Evolutionary conservation across 2,888 invertebrate genomes (phyloP).

Genomic region (Scaeva pyrastri): DNA sequence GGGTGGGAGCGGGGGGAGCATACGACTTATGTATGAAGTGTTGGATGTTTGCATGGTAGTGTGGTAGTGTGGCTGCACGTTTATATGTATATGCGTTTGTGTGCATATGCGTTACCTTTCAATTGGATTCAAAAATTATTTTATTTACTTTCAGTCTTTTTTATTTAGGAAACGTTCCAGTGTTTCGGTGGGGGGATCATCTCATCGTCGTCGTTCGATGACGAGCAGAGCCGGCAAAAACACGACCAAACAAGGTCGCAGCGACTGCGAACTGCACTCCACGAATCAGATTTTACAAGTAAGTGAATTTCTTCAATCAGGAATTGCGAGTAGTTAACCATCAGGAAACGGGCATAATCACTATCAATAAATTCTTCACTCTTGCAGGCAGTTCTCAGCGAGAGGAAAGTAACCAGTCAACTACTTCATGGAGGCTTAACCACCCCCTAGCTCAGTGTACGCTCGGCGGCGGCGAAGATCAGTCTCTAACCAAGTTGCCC

Average conservation of each 20-base stretch:
- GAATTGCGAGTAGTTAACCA: too few species aligned
- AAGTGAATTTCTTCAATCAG: conserved; percentile 53
- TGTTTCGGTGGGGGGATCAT: conserved; percentile 78
- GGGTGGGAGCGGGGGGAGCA: not conserved
- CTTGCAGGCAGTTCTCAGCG: conserved; percentile 82
- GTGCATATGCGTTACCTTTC: conserved; percentile 39
- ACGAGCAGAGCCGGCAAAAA: conserved; percentile 85
- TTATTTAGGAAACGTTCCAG: conserved; percentile 86
- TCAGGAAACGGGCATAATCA: not conserved
- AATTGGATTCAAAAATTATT: conserved; percentile 63
- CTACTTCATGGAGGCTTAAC: conserved; percentile 75
- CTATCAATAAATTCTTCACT: conserved; percentile 7
- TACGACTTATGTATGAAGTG: not conserved
- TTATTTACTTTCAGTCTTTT: conserved; percentile 80
- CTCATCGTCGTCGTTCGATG: conserved; percentile 79
- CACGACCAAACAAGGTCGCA: conserved; percentile 86
- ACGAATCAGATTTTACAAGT: conserved; percentile 85
- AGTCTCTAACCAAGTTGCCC: conserved; percentile 59
- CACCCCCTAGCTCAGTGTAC: conserved; percentile 62
- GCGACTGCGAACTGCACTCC: conserved; percentile 83
- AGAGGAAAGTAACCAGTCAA: conserved; percentile 80
- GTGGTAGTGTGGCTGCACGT: conserved; percentile 33
- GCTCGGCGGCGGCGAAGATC: conserved; percentile 50
- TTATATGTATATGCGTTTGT: conserved; percentile 41
- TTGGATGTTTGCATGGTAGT: not conserved